Conservation (phyloP, 1,140 invertebrate species). For the Bombus picipes region DNA sequence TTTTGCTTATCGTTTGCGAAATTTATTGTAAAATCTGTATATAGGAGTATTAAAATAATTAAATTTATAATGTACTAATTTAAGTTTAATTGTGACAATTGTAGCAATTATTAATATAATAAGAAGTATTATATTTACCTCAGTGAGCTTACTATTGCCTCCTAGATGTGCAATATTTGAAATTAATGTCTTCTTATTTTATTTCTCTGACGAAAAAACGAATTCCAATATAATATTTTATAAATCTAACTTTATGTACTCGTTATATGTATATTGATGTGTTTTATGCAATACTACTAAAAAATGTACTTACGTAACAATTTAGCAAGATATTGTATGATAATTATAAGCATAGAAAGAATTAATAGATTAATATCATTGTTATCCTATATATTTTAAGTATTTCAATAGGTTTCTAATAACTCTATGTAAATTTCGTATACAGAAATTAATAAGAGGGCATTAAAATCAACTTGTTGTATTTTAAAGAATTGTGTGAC, state of each 20-base stretch:
- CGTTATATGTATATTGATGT: not conserved
- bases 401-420: too few species aligned
- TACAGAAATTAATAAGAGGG: not conserved
- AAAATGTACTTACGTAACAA: too few species aligned
- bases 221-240: not conserved
- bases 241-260: not conserved
- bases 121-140: constrained; percentile 39
- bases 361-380: too few species aligned
- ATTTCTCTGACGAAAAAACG: not conserved
- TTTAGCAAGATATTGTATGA: too few species aligned
- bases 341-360: too few species aligned
- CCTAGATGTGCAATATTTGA: constrained; percentile 22
- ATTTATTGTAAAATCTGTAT: constrained; percentile 36
- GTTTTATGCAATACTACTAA: too few species aligned
- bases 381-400: too few species aligned
- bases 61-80: constrained; percentile 9
- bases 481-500: not conserved
- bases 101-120: constrained; percentile 11
- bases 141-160: constrained; percentile 52
- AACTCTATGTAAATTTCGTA: too few species aligned
- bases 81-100: constrained; percentile 14
- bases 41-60: not conserved
- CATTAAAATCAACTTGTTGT: not conserved
- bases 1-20: constrained; percentile 18
- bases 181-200: not conserved